A percentile compares a stretch with the other conserved stretches of the same genome.
phyloP scores from a whole-genome alignment of 23 tunicate genomes.

The Ascidia mentula region DNA sequence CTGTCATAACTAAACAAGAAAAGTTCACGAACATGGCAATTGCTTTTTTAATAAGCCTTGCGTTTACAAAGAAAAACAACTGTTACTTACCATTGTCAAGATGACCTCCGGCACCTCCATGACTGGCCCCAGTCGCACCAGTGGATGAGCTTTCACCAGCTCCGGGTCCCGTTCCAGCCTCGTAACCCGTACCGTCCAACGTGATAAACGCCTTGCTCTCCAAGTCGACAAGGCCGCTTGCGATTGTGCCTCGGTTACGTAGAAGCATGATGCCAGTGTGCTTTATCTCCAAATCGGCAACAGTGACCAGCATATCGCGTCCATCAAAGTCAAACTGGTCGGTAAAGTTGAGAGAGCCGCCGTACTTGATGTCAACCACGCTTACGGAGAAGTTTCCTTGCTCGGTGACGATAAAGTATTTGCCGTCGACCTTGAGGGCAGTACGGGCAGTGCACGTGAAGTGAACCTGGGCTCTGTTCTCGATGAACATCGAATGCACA shows the following conservation, averaged over 20 bases:
- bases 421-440: conserved; percentile 12
- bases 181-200: conserved; percentile 27
- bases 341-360: conserved; percentile 21
- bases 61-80: not conserved
- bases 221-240: conserved; percentile 24
- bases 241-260: conserved; percentile 16
- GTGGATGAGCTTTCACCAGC: conserved; percentile 5
- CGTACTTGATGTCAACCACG: conserved; percentile 24
- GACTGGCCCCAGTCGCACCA: conserved; percentile 30
- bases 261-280: conserved; percentile 10
- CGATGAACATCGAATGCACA: conserved; percentile 22
- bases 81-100: conserved; percentile 16
- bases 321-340: conserved; percentile 22
- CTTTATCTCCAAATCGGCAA: conserved; percentile 14
- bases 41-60: not conserved
- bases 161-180: conserved; percentile 13
- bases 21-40: not conserved
- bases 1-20: too few relatives aligned
- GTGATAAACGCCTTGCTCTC: conserved; percentile 25
- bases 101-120: conserved; percentile 34
- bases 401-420: not conserved
- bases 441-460: conserved; percentile 28
- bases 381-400: conserved; percentile 25
- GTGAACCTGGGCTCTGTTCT: conserved; percentile 15
- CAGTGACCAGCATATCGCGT: conserved; percentile 20